These are phyloP conservation scores for Schizothorax lantsangensis DNA, from an alignment of 2,797 vertebrate species.

Conservation along the genomic window DNA sequence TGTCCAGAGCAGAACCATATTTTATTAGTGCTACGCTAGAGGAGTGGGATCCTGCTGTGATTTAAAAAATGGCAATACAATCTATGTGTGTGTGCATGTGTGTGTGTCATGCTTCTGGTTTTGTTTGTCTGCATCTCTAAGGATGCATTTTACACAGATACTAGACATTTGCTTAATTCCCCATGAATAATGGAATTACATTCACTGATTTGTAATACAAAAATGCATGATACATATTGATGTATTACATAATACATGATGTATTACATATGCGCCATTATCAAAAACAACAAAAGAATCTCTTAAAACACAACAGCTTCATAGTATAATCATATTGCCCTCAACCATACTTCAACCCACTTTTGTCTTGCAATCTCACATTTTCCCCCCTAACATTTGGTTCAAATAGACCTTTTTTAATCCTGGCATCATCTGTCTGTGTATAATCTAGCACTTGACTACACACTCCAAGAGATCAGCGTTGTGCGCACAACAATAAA, in stretches of 20 bases:
- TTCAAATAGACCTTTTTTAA: constrained; percentile 32
- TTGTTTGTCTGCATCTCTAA: constrained; percentile 46
- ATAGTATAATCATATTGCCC: constrained; percentile 25
- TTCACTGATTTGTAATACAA: constrained; percentile 24
- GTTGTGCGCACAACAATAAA: constrained; percentile 38
- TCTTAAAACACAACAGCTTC: constrained; percentile 25
- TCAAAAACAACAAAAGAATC: neutral
- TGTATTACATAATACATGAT: no score
- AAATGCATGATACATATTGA: constrained; percentile 2
- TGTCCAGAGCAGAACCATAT: constrained; percentile 76
- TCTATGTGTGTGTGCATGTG: neutral
- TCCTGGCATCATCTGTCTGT: constrained; percentile 48
- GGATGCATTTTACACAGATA: constrained; percentile 36
- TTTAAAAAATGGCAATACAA: constrained; percentile 13
- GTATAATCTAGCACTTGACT: constrained; percentile 40
- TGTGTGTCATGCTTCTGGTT: neutral
- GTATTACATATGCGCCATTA: neutral
- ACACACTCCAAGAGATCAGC: constrained; percentile 34
- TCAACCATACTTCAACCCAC: constrained; percentile 24
- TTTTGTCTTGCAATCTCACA: constrained; percentile 21
- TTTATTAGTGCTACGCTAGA: constrained; percentile 77
- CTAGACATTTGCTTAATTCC: constrained; percentile 56
- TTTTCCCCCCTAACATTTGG: constrained; percentile 8
- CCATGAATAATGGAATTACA: constrained; percentile 22
- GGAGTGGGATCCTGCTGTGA: constrained; percentile 59